phyloP scores from a whole-genome alignment of 2,113 vertebrate genomes.

The Nymphicus hollandicus region DNA sequence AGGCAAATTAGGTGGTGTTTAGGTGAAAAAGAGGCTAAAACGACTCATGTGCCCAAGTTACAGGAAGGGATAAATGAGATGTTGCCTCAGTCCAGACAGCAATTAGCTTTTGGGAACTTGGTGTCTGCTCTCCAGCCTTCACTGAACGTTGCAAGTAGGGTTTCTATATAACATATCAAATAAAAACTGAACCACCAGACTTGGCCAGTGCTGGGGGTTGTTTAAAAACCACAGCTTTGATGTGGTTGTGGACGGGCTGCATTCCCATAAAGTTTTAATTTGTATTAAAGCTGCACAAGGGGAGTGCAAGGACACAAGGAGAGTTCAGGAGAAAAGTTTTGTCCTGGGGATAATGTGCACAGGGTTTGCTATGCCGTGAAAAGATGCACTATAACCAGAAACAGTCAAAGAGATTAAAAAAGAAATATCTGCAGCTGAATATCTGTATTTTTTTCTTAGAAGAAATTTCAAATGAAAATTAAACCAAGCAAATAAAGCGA shows the following conservation, averaged over 20 bases:
- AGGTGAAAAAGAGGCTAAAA: background rate
- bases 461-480: background rate
- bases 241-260: background rate
- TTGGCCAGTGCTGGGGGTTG: background rate
- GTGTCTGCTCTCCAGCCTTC: background rate
- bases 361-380: background rate
- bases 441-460: background rate
- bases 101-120: background rate
- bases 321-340: background rate
- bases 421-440: background rate
- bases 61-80: background rate
- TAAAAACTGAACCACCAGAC: background rate
- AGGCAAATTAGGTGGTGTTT: background rate
- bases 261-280: background rate
- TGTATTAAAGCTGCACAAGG: background rate
- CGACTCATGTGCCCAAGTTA: background rate
- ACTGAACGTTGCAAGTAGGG: background rate
- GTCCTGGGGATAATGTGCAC: fast-evolving
- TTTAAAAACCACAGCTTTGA: conserved; percentile 16
- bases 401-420: background rate
- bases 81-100: background rate
- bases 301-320: background rate
- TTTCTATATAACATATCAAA: background rate
- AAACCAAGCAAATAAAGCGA: background rate
- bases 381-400: background rate